Conservation (phyloP, 2,797 vertebrate genomes). For the Thripadectes ignobilis region DNA sequence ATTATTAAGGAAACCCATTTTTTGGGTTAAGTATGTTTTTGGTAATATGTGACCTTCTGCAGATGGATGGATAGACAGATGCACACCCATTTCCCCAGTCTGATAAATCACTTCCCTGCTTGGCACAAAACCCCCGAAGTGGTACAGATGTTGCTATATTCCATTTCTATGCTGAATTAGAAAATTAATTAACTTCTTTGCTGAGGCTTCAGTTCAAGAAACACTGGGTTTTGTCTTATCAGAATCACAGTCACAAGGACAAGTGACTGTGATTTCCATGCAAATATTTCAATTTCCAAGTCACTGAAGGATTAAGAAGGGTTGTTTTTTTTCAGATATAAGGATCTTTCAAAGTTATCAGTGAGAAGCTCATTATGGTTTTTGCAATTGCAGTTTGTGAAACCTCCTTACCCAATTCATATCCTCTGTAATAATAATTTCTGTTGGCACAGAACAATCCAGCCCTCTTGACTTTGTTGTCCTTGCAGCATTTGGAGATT, state of each 20-base stretch:
- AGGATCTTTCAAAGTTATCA: background rate
- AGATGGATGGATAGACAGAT: too few species aligned
- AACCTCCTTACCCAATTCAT: background rate
- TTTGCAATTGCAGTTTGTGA: background rate
- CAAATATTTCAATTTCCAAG: constrained; percentile 2
- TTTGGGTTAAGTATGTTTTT: background rate
- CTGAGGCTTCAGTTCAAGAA: background rate
- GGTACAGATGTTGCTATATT: background rate
- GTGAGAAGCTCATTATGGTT: background rate
- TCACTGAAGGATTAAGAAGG: background rate
- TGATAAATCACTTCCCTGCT: background rate
- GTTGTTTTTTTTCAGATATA: background rate
- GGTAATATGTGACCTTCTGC: background rate
- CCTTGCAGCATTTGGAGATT: background rate
- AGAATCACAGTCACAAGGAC: background rate
- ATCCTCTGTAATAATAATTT: background rate
- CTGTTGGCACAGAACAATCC: background rate
- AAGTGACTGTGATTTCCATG: background rate
- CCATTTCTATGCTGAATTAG: background rate
- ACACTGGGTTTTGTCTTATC: background rate
- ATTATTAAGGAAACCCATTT: too few species aligned
- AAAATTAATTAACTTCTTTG: background rate
- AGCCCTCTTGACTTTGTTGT: background rate
- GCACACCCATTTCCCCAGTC: background rate
- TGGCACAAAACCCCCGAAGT: background rate